These are phyloP conservation scores for Channa maculata DNA, from an alignment of 2,113 vertebrate species.

Conservation along the genomic window DNA sequence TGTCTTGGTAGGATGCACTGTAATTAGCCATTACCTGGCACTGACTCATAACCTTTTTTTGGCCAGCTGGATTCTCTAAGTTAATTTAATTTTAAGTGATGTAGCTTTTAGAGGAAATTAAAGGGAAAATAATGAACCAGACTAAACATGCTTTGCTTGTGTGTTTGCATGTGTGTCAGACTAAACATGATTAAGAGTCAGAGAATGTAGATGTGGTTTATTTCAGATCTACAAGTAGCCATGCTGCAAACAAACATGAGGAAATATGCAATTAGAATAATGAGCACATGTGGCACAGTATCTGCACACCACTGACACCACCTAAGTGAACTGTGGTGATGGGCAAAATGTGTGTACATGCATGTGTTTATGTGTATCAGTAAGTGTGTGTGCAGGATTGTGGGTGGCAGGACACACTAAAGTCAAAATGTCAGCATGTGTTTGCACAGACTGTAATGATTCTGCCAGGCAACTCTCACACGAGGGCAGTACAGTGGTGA, in stretches of 20 bases:
- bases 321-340: constrained; percentile 10
- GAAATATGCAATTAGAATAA: constrained; percentile 56
- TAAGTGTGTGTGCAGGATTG: neutral
- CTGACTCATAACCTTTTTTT: constrained; percentile 33
- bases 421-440: constrained; percentile 42
- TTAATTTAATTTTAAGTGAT: constrained; percentile 12
- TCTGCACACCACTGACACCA: constrained; percentile 38
- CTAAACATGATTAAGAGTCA: constrained; percentile 54
- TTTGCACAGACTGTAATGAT: constrained; percentile 58
- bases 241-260: constrained; percentile 53
- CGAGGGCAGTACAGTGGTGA: constrained; percentile 41
- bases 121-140: constrained; percentile 44
- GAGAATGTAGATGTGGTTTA: constrained; percentile 45
- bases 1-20: too few relatives aligned
- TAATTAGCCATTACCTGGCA: neutral
- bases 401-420: constrained; percentile 39
- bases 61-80: neutral
- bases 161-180: constrained; percentile 39
- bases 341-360: constrained; percentile 8
- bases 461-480: constrained; percentile 55
- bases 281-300: constrained; percentile 39
- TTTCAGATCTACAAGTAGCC: constrained; percentile 34
- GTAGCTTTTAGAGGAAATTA: constrained; percentile 44
- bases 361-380: neutral
- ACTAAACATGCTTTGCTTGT: constrained; percentile 53